Conservation (phyloP, 2,797 vertebrate species). For the Xiphophorus birchmanni region DNA sequence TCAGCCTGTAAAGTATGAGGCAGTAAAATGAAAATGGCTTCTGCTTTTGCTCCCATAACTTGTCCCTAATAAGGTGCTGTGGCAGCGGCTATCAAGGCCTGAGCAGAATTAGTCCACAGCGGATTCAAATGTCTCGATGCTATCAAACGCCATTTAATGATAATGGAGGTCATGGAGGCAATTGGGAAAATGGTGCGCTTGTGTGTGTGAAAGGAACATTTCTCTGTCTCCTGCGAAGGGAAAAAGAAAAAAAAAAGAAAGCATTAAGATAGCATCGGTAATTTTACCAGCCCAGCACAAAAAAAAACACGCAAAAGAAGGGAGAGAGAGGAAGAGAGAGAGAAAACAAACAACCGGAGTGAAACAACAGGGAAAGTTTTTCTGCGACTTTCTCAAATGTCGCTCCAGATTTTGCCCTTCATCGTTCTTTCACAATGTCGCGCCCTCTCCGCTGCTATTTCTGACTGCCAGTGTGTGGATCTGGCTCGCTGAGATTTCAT, state of each 20-base stretch:
- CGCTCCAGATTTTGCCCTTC: conserved; percentile 84
- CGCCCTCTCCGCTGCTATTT: conserved; percentile 84
- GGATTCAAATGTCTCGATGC: conserved; percentile 75
- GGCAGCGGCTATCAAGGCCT: conserved; percentile 62
- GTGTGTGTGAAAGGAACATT: conserved; percentile 51
- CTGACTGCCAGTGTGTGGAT: conserved; percentile 85
- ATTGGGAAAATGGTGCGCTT: conserved; percentile 55
- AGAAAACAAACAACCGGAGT: conserved; percentile 33
- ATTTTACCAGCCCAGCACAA: conserved; percentile 62
- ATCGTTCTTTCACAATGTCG: conserved; percentile 85
- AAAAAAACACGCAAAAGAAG: conserved; percentile 60
- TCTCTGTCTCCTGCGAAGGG: conserved; percentile 42
- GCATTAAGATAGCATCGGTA: conserved; percentile 72
- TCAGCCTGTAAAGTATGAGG: conserved; percentile 66
- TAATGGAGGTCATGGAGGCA: conserved; percentile 71
- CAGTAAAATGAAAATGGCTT: conserved; percentile 75
- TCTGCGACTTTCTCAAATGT: conserved; percentile 79
- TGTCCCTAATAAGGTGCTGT: conserved; percentile 74
- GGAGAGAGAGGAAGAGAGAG: neutral
- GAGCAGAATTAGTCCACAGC: conserved; percentile 60
- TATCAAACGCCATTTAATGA: conserved; percentile 71
- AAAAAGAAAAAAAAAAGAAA: conserved; percentile 38
- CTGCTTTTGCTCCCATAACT: conserved; percentile 56
- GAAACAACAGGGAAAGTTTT: conserved; percentile 74
- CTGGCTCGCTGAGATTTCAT: conserved; percentile 81